Base-by-base conservation (phyloP, 92 coral and sea anemone species). In the Epizoanthus rinbou region DNA sequence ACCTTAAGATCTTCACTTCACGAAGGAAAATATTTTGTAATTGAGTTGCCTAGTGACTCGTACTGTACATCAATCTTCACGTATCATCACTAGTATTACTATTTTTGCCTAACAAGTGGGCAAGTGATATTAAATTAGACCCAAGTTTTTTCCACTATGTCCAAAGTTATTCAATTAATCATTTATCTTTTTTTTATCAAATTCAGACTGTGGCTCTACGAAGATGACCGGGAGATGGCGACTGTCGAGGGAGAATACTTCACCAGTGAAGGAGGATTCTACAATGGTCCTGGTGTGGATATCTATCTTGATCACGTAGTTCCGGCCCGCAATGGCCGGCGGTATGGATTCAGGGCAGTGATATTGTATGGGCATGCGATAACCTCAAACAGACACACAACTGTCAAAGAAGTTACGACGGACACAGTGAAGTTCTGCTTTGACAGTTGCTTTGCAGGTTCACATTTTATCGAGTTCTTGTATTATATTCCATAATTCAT, bases 371-470 rank as follows among this genome's bases (percentile, higher is more conserved):
- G 59, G 21, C 82, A 78, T 60, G 82, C 82, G 1, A 78, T 78
- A 31, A 78, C 82, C 0, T 78, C 82, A n/a, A 78, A 78, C 72
- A 45, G 72, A 60, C 82, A 78, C 28, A 78, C 59, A 0, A 78
- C 82, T 63, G 82, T 78, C 39, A 78, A 78, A 21, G 82, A 78
- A 22, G 82, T 78, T 13, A 60, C 82, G 37, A 78, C 82, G 9
- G 82, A 62, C 15, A 6, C 57, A 0, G 82, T 78, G 23, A 78
- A 78, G 43, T 78, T 78, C 10, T 60, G 56, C 39, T 78, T 78
- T 78, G 82, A 78, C 5, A 78, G 82, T 57, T 78, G 82, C 57
- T 78, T 78, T 62, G 52, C 82, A 43, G 82, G 82, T 21, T 78
- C 82, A 7, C 82, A 78, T 63, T 78, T 78, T 19, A 78, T 78